Evolutionary conservation across 2,888 invertebrate species (phyloP).

Genomic region (Bruchidius siliquastri): DNA sequence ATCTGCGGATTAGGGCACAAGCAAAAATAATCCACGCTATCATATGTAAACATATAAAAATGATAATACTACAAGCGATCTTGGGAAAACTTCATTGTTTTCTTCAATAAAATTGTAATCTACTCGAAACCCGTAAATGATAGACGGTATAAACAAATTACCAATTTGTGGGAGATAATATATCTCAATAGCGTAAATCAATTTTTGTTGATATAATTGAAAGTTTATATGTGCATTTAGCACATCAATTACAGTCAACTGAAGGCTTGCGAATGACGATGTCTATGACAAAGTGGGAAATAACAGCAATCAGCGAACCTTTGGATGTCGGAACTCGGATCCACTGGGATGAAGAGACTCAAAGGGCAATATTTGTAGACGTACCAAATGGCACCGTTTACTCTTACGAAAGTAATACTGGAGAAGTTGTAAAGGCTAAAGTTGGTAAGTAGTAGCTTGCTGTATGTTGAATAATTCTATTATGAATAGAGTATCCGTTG

Average conservation of each 20-base stretch:
- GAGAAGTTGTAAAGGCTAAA: constrained; percentile 26
- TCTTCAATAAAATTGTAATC: background rate
- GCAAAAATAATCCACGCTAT: background rate
- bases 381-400: constrained; percentile 42
- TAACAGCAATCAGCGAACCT: background rate
- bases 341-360: constrained; percentile 60
- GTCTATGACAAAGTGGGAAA: constrained; percentile 2
- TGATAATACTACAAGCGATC: background rate
- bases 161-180: background rate
- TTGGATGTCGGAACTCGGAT: constrained; percentile 60
- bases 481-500: no score
- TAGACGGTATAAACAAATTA: background rate
- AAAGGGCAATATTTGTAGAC: constrained; percentile 63
- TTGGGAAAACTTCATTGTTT: background rate
- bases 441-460: constrained; percentile 12
- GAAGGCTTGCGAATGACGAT: background rate
- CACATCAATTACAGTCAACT: background rate
- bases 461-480: background rate
- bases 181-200: background rate
- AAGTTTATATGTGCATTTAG: background rate
- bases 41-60: background rate
- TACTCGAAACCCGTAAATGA: background rate
- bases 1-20: background rate
- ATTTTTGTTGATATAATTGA: background rate
- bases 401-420: constrained; percentile 29